Conservation (phyloP, 2,888 invertebrate genomes). For the Brachypterus glaber region DNA sequence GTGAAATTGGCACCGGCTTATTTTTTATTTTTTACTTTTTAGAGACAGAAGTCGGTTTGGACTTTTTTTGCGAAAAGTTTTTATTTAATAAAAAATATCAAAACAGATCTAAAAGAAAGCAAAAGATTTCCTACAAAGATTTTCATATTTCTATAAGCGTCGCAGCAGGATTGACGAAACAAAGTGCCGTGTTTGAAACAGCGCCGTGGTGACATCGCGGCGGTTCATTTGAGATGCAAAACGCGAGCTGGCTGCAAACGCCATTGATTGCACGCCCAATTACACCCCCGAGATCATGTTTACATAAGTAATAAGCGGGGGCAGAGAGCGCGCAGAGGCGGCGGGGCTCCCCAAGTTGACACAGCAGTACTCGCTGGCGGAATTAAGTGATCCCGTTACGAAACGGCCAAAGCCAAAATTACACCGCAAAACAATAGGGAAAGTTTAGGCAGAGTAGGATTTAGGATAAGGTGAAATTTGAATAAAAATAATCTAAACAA, state of each 20-base stretch:
- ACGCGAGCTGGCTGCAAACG: conserved; percentile 37
- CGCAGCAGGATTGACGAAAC: too few species aligned
- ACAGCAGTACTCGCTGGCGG: conserved; percentile 38
- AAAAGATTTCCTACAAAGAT: too few species aligned
- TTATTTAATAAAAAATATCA: too few species aligned
- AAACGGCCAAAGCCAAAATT: conserved; percentile 19
- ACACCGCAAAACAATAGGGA: conserved; percentile 23
- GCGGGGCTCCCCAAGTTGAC: conserved; percentile 34
- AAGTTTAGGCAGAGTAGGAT: too few species aligned
- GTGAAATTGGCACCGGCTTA: too few species aligned
- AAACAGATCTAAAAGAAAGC: too few species aligned
- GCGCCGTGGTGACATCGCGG: conserved; percentile 20
- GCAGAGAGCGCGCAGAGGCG: conserved; percentile 8
- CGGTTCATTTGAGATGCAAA: conserved; percentile 38
- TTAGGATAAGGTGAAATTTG: too few species aligned
- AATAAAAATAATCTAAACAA: too few species aligned
- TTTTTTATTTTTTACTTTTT: too few species aligned
- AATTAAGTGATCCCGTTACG: conserved; percentile 38
- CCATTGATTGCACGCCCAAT: conserved; percentile 43
- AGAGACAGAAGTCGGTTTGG: too few species aligned
- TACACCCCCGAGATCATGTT: conserved; percentile 43
- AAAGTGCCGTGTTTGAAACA: neutral
- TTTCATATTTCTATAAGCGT: too few species aligned
- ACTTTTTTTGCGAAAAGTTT: too few species aligned
- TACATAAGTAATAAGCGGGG: conserved; percentile 42